Conservation (phyloP, 2,113 vertebrate species). For the Lasiurus cinereus region DNA sequence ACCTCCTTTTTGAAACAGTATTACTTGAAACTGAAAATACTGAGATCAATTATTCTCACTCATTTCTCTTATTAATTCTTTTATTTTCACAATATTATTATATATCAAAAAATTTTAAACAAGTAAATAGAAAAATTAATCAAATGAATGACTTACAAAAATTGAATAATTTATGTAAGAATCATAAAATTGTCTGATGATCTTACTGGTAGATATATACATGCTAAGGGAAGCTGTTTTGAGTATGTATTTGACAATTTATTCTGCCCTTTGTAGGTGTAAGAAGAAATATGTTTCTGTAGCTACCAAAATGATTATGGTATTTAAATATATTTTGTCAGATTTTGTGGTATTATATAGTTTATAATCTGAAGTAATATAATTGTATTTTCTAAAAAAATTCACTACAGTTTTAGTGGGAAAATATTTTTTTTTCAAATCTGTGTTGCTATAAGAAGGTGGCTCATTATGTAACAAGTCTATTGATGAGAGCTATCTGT, state of each 20-base stretch:
- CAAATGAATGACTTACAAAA: not conserved
- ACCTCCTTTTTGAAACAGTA: not conserved
- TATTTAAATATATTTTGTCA: not conserved
- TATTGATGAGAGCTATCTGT: conserved; percentile 3
- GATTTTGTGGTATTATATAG: not conserved
- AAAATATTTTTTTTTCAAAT: not conserved
- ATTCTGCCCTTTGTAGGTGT: not conserved
- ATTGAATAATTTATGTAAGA: not conserved
- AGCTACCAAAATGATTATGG: not conserved
- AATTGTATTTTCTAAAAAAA: not conserved
- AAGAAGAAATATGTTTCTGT: not conserved
- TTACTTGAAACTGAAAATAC: not conserved
- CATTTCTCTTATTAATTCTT: not conserved
- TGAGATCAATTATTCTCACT: not conserved
- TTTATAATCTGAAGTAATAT: not conserved
- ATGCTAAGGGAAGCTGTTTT: not conserved
- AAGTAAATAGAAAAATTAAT: not conserved
- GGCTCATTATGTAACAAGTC: conserved; percentile 8
- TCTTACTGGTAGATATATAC: too few relatives aligned
- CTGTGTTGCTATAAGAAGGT: not conserved
- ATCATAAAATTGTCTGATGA: not conserved
- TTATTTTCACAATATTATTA: not conserved
- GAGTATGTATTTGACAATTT: not conserved
- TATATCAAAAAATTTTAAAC: not conserved
- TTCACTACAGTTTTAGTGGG: not conserved